Conservation (phyloP, 2,888 invertebrate genomes). For the Junonia oenone region DNA sequence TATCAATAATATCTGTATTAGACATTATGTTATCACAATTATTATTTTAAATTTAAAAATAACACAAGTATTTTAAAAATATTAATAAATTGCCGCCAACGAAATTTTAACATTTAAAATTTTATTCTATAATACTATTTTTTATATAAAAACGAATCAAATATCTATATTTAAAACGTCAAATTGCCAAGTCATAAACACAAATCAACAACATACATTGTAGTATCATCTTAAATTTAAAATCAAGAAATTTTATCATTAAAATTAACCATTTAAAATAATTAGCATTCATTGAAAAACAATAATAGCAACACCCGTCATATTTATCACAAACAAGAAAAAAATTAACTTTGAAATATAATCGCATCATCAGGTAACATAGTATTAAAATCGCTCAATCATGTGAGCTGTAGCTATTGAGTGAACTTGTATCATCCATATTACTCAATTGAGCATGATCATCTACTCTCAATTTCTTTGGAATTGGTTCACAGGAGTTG, state of each 20-base stretch:
- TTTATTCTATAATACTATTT: background rate
- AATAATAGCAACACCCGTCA: background rate
- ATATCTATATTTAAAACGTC: constrained; percentile 1
- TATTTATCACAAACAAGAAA: background rate
- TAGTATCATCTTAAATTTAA: constrained; percentile 17
- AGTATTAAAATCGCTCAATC: constrained; percentile 30
- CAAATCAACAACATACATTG: constrained; percentile 19
- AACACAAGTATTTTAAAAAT: background rate
- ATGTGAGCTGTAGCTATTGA: constrained; percentile 49
- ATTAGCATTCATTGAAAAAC: background rate
- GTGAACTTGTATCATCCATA: constrained; percentile 51
- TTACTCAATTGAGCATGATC: constrained; percentile 30
- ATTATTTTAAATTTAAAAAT: background rate
- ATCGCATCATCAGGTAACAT: background rate
- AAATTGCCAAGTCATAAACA: constrained; percentile 19
- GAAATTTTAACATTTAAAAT: background rate
- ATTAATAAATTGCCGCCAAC: background rate
- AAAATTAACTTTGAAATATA: background rate
- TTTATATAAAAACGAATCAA: background rate
- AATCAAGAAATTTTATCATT: background rate
- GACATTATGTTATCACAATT: constrained; percentile 5
- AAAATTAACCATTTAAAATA: constrained; percentile 16
- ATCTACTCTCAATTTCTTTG: constrained; percentile 52
- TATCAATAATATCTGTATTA: background rate
- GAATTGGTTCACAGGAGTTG: constrained; percentile 55